phyloP scores from a whole-genome alignment of 1,140 invertebrate species.

The Ostrea denselamellosa region DNA sequence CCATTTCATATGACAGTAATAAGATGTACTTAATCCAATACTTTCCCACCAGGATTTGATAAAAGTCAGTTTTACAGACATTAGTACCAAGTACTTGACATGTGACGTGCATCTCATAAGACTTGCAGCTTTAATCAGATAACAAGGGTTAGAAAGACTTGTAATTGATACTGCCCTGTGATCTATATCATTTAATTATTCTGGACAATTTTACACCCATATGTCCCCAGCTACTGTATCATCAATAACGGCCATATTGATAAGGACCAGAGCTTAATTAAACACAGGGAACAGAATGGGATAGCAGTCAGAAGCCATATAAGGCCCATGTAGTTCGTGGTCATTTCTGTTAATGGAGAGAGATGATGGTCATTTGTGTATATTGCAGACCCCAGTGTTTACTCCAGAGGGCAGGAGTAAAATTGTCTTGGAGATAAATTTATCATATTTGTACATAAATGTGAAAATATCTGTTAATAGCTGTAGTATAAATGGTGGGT shows the following conservation, averaged over 20 bases:
- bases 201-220: background rate
- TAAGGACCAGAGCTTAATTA: constrained; percentile 15
- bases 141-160: too few species aligned
- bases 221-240: constrained; percentile 1
- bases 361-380: background rate
- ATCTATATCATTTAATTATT: constrained; percentile 19
- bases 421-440: background rate
- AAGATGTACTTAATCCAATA: too few species aligned
- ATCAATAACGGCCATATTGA: background rate
- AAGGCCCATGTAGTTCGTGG: background rate
- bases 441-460: background rate
- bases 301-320: background rate
- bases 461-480: too few species aligned
- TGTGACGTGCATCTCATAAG: too few species aligned
- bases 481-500: too few species aligned
- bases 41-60: too few species aligned
- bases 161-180: too few species aligned
- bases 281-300: background rate
- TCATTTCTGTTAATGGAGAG: background rate
- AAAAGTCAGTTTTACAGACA: too few species aligned
- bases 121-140: too few species aligned
- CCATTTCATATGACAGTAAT: too few species aligned
- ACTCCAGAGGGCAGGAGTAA: background rate
- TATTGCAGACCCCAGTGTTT: background rate
- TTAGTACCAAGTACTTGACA: too few species aligned